Evolutionary conservation across 2,797 vertebrate species (phyloP), one percentile per base, ranked within the genome.

Genomic region (Zalophus californianus): DNA sequence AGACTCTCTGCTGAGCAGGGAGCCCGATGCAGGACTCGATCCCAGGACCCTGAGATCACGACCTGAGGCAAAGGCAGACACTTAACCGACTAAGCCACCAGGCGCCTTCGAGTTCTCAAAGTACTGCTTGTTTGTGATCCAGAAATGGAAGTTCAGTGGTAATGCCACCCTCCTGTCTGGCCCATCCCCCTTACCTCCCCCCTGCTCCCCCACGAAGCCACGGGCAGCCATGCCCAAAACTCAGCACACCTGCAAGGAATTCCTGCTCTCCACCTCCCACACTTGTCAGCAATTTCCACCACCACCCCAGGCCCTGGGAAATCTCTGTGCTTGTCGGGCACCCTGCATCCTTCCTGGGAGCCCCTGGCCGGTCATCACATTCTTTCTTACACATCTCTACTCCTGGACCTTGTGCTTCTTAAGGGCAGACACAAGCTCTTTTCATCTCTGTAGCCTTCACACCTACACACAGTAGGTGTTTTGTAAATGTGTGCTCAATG

Each of bases 101-200:
- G 38, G 38, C 38, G 3, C 38, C 38, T 38, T 41, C 32, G 54
- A 89, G 54, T 73, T 64, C 12, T 78, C 48, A 44, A 35, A 5
- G 35, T 44, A 27, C 29, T 32, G 15, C 3, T 68, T 56, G 21
- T 68, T 72, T 89, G 60, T 27, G 80, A 93, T 35, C 50, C 79
- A 96, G 73, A 83, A 78, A 94, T 18, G n/a, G 35, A 41, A n/a
- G 15, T 20, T 35, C 18, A 23, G 13, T 44, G 72, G 23, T 38
- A 50, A 9, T 4, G 21, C 3, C 21, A n/a, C 15, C 16, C 11
- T 14, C 21, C 0, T 0, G 29, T 38, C 35, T 23, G 64, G 7
- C 4, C 50, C 5, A 21, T 2, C 9, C 18, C n/a, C 27, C 18
- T 12, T 0, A 25, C 29, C 73, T 92, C 14, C 25, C 1, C 3